A percentile compares a stretch with the other conserved stretches of the same genome.
These are phyloP conservation scores for Callosobruchus maculatus DNA, from an alignment of 2,888 invertebrate genomes.

Conservation along the genomic window DNA sequence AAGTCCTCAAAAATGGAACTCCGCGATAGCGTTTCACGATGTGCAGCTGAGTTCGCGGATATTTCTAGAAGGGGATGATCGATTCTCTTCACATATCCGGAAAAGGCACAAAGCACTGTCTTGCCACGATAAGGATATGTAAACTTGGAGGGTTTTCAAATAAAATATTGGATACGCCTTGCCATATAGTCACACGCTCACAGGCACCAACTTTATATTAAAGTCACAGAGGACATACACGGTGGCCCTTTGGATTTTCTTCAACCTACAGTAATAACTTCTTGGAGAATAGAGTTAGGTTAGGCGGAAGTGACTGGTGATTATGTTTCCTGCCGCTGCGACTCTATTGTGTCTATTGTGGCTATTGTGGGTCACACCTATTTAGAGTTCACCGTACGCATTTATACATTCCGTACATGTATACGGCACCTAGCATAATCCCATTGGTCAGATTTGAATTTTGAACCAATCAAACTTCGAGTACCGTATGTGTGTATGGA, in stretches of 20 bases:
- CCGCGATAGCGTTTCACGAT: neutral
- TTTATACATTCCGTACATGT: no score
- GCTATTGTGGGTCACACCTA: no score
- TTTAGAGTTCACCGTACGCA: no score
- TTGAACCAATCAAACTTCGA: no score
- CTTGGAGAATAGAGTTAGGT: neutral
- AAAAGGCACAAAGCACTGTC: neutral
- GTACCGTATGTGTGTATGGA: no score
- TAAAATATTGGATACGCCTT: neutral
- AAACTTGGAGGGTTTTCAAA: neutral
- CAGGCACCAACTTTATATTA: neutral
- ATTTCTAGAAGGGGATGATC: neutral
- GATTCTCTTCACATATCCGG: neutral
- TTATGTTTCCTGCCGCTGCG: no score
- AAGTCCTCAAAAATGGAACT: neutral
- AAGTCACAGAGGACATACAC: neutral
- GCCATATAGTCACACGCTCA: neutral
- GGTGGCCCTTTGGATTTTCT: neutral
- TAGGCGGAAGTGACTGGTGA: no score
- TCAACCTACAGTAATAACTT: neutral
- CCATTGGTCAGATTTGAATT: no score
- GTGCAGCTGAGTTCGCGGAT: neutral
- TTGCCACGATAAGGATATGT: neutral
- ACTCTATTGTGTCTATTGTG: no score
- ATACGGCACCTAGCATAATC: no score